Evolutionary conservation across 2,888 invertebrate species (phyloP).

Genomic region (Mythimna lalbum): DNA sequence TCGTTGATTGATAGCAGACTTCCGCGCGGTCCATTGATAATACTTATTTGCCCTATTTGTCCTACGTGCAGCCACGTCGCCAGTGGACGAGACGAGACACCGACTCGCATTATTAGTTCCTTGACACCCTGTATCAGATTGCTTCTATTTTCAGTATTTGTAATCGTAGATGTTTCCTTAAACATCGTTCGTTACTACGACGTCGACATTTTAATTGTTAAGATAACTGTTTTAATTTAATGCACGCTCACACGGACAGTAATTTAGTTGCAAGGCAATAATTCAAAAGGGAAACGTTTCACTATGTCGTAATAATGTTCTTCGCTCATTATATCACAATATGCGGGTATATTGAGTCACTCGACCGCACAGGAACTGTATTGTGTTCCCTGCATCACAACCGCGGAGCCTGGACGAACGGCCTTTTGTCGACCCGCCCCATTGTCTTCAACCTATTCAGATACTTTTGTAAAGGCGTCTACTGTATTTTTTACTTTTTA

Average conservation of each 20-base stretch:
- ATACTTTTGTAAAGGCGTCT: slow-evolving; percentile 79
- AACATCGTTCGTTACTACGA: slow-evolving; percentile 39
- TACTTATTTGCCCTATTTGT: slow-evolving; percentile 78
- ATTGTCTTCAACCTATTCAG: slow-evolving; percentile 84
- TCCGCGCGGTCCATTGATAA: slow-evolving; percentile 78
- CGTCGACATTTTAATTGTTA: slow-evolving; percentile 51
- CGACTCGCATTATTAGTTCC: slow-evolving; percentile 70
- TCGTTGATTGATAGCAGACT: slow-evolving; percentile 86
- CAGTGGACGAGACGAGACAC: slow-evolving; percentile 61
- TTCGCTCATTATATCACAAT: slow-evolving; percentile 69
- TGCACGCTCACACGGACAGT: slow-evolving; percentile 28
- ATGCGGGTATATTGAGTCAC: slow-evolving; percentile 82
- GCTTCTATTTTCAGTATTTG: slow-evolving; percentile 68
- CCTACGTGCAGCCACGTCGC: slow-evolving; percentile 63
- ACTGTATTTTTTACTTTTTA: slow-evolving; percentile 71
- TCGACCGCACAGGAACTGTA: slow-evolving; percentile 84
- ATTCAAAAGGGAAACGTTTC: slow-evolving; percentile 58
- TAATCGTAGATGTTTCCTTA: slow-evolving; percentile 65
- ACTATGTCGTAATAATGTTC: slow-evolving; percentile 62
- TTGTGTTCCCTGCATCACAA: slow-evolving; percentile 81
- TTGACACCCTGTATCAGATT: slow-evolving; percentile 71
- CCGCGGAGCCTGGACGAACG: slow-evolving; percentile 79
- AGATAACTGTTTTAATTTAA: slow-evolving; percentile 52
- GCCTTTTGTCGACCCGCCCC: slow-evolving; percentile 83
- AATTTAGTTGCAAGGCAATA: slow-evolving; percentile 48